Conservation (phyloP, 2,888 invertebrate species). For the Myathropa florea region DNA sequence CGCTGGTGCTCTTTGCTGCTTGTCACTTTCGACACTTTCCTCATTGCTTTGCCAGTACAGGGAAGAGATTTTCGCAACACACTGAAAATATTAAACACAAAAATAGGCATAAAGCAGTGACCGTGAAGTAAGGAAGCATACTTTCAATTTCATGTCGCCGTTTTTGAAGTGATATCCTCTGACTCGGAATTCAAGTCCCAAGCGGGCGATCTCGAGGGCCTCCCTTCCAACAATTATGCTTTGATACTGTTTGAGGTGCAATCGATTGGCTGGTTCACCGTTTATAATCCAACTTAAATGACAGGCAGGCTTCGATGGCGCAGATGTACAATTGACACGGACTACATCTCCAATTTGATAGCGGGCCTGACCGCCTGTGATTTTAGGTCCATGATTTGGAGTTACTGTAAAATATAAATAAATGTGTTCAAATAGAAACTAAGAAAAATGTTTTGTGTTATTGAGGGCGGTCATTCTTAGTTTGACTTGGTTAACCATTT, state of each 20-base stretch:
- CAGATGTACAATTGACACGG: constrained; percentile 92
- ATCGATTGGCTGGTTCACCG: constrained; percentile 86
- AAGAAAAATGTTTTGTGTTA: neutral
- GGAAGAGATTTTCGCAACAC: constrained; percentile 92
- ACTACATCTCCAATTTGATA: constrained; percentile 92
- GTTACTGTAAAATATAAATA: constrained; percentile 83
- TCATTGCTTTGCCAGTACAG: constrained; percentile 94
- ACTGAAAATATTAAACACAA: constrained; percentile 80
- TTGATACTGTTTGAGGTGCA: constrained; percentile 82
- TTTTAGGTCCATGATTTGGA: constrained; percentile 90
- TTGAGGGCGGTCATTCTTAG: no score
- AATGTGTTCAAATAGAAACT: no score
- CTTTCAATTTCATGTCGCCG: constrained; percentile 92
- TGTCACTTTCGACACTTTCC: constrained; percentile 91
- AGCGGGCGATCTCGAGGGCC: constrained; percentile 87
- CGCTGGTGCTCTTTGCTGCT: constrained; percentile 87
- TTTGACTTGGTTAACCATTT: no score
- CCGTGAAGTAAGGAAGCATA: constrained; percentile 72
- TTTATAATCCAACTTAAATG: constrained; percentile 93
- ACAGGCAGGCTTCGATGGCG: constrained; percentile 90
- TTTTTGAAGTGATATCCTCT: constrained; percentile 89
- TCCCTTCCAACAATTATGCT: constrained; percentile 83
- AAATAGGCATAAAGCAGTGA: neutral
- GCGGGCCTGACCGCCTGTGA: constrained; percentile 88
- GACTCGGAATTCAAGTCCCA: constrained; percentile 90